These are phyloP conservation scores for Sebastiscus albofasciatus DNA, from an alignment of 2,797 vertebrate genomes.

Conservation along the genomic window DNA sequence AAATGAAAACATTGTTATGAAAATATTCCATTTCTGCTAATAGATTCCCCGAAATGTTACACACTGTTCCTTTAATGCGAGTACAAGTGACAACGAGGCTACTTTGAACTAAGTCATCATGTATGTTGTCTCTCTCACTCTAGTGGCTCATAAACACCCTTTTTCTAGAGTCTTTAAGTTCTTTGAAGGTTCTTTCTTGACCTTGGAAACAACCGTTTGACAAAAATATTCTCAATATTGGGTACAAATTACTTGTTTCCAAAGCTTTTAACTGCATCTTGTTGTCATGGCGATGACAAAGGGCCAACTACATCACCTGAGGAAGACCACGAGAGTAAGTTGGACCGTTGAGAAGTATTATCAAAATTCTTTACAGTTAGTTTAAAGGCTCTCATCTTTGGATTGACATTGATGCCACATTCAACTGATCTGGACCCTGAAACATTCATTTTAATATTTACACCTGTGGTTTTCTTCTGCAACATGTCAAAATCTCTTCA, in stretches of 20 bases:
- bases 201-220: too few relatives aligned
- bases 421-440: neutral
- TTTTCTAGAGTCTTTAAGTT: neutral
- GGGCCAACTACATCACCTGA: neutral
- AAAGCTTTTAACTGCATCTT: too few relatives aligned
- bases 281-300: neutral
- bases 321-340: neutral
- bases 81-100: too few relatives aligned
- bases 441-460: neutral
- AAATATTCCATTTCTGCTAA: too few relatives aligned
- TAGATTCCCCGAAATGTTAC: too few relatives aligned
- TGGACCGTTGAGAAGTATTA: neutral
- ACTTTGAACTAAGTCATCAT: too few relatives aligned
- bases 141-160: neutral
- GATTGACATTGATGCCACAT: neutral
- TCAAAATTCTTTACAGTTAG: neutral
- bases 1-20: too few relatives aligned
- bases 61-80: too few relatives aligned
- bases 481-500: neutral
- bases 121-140: neutral
- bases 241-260: too few relatives aligned
- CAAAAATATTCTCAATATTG: too few relatives aligned
- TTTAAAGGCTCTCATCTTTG: neutral
- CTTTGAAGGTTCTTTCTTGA: neutral
- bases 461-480: neutral